Conservation (phyloP, 2,797 vertebrate species). For the Gouania willdenowi region DNA sequence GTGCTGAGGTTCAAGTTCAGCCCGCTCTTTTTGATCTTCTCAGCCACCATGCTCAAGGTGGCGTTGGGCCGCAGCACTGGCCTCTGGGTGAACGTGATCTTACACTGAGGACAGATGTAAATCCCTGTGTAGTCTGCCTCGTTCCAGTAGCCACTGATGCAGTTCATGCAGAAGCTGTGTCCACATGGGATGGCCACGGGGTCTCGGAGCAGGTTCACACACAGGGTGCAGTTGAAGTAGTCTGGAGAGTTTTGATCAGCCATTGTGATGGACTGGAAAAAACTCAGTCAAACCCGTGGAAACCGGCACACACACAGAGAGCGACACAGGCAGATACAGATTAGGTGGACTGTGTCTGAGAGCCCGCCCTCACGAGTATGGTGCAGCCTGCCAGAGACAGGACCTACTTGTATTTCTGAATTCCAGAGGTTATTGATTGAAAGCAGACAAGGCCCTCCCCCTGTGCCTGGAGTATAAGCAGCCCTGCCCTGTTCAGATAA, state of each 20-base stretch:
- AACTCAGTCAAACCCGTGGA: conserved; percentile 42
- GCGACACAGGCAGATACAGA: conserved; percentile 34
- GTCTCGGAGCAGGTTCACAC: conserved; percentile 74
- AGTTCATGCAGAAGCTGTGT: conserved; percentile 89
- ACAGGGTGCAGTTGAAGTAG: conserved; percentile 82
- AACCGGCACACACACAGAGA: conserved; percentile 37
- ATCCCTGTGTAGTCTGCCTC: conserved; percentile 76
- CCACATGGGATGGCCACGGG: conserved; percentile 84
- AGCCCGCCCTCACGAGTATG: conserved; percentile 65
- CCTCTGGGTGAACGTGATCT: conserved; percentile 80
- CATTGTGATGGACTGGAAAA: conserved; percentile 57
- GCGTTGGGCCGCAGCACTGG: conserved; percentile 80
- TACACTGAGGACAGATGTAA: conserved; percentile 83
- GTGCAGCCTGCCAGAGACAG: conserved; percentile 71
- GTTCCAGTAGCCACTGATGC: conserved; percentile 85
- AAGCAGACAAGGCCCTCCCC: conserved; percentile 76
- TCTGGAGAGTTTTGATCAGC: conserved; percentile 76
- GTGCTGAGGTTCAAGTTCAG: conserved; percentile 56
- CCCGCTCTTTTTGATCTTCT: conserved; percentile 78
- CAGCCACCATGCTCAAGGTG: conserved; percentile 80
- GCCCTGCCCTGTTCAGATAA: conserved; percentile 77
- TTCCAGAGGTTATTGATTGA: conserved; percentile 84
- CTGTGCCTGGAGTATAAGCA: conserved; percentile 56
- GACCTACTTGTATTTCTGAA: conserved; percentile 78
- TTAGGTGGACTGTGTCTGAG: conserved; percentile 38